Conservation (phyloP, 2,113 vertebrate genomes). For the Catagonus wagneri region DNA sequence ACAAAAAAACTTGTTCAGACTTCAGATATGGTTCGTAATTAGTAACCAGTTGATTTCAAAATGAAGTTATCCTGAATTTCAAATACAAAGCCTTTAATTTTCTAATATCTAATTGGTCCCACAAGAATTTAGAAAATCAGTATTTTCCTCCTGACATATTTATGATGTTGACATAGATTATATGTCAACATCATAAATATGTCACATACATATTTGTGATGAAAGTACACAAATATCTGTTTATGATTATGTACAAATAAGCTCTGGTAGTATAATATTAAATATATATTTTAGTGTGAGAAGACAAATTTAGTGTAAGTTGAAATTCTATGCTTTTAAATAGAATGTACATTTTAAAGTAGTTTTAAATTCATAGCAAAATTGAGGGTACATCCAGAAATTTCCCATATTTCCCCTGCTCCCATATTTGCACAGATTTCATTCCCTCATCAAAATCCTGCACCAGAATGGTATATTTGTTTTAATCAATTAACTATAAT, state of each 20-base stretch:
- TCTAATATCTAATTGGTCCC: background rate
- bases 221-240: background rate
- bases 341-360: background rate
- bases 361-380: background rate
- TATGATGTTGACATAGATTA: background rate
- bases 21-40: background rate
- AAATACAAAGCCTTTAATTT: background rate
- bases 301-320: background rate
- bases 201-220: background rate
- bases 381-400: background rate
- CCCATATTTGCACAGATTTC: background rate
- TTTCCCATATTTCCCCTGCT: too few relatives aligned
- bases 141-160: background rate
- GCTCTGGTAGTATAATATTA: background rate
- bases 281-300: background rate
- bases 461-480: background rate
- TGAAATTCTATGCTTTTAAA: background rate
- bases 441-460: background rate
- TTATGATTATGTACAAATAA: background rate
- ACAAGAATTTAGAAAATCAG: background rate
- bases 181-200: accelerated
- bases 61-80: background rate
- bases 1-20: background rate
- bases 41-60: background rate
- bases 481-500: background rate